Evolutionary conservation across 1,140 invertebrate genomes (phyloP), one percentile per base, ranked within the genome.

Genomic region (Tetragnatha versicolor): DNA sequence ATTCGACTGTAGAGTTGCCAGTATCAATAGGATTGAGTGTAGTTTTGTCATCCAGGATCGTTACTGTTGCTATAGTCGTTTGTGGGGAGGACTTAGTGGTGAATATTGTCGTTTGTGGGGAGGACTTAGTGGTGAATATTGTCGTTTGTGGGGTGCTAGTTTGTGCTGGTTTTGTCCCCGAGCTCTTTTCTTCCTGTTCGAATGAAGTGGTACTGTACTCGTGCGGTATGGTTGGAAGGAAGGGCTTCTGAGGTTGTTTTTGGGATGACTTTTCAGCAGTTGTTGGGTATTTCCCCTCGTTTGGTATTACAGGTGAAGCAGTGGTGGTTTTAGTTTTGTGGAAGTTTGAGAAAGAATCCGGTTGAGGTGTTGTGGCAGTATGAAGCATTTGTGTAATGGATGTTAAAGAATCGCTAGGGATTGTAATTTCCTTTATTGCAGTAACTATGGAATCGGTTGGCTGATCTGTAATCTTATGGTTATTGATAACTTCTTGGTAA

Each of bases 221-320:
- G 3, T 39, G 35, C 39, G 35, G 47, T 35, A 70, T 70, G n/a
- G 5, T 39, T 1, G 68, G 68, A 55, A 70, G 22, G 55, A 51
- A 39, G 7, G 68, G 68, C n/a, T 55, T 70, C 2, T 55, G 66
- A 10, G 51, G 33, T 9, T 12, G 33, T 70, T 70, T 70, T 6
- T 25, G 68, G 29, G 6, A 51, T 70, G 12, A 31, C 37, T 27
- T 39, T 63, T 12, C 35, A 47, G 22, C 4, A n/a, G n/a, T n/a
- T n/a, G n/a, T 27, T 22, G 12, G 22, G 55, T 25, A 45, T 27
- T 75, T 75, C 22, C 22, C 39, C 37, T 75, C 55, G 27, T 51
- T 42, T 29, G 61, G 10, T 10, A 42, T 58, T 17, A 39, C 29
- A 14, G 61, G 20, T 6, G 17, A 25, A 12, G 22, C 10, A 42